A percentile compares a stretch with the other conserved stretches of the same genome.
These are phyloP conservation scores for Montipora capitata DNA, from an alignment of 92 coral and sea anemone species.

Conservation along the genomic window DNA sequence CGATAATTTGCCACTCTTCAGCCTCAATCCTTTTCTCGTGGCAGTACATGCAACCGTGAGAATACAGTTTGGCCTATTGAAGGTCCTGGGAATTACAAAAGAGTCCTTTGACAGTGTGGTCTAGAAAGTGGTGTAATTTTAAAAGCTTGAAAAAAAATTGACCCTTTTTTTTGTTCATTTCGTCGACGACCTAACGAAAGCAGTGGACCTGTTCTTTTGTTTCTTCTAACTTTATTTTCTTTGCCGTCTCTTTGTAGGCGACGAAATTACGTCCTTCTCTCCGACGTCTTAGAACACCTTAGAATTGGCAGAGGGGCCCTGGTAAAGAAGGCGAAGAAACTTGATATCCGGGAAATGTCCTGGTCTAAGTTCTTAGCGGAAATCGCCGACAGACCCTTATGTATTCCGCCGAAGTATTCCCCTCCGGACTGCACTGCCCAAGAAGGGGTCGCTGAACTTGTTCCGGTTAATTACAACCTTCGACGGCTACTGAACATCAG, in stretches of 20 bases:
- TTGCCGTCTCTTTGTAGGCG: constrained; percentile 71
- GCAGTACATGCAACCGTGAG: no score
- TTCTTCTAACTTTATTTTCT: background rate
- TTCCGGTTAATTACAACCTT: constrained; percentile 86
- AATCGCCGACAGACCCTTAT: constrained; percentile 75
- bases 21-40: no score
- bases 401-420: constrained; percentile 59
- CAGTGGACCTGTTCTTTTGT: no score
- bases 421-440: constrained; percentile 80
- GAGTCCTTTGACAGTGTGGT: no score
- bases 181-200: no score
- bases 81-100: no score
- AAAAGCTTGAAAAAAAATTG: background rate
- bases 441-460: constrained; percentile 85
- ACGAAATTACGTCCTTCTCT: constrained; percentile 87
- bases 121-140: no score
- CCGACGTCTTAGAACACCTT: constrained; percentile 84
- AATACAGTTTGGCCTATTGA: no score
- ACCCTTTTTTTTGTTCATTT: no score
- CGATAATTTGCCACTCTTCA: no score
- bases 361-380: constrained; percentile 87
- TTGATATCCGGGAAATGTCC: constrained; percentile 86
- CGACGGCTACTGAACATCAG: constrained; percentile 88
- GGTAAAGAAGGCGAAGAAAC: constrained; percentile 78
- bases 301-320: constrained; percentile 80